A percentile compares a stretch with the other conserved stretches of the same genome.
phyloP scores from a whole-genome alignment of 2,797 vertebrate genomes.

The Phoeniculus purpureus region DNA sequence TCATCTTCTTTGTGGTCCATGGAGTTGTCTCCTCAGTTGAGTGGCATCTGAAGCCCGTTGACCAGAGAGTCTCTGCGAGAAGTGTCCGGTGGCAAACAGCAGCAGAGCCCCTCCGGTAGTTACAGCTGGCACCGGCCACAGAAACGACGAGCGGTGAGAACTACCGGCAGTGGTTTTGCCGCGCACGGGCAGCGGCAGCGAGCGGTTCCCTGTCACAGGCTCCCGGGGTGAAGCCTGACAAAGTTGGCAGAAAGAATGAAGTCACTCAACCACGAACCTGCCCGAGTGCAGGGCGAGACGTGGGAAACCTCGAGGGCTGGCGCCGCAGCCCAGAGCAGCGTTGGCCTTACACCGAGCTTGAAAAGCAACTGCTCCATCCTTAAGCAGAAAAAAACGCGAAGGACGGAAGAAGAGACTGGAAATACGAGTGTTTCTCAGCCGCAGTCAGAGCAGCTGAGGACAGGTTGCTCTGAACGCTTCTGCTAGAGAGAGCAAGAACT shows the following conservation, averaged over 20 bases:
- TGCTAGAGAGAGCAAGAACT: background rate
- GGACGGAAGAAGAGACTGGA: background rate
- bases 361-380: background rate
- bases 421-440: background rate
- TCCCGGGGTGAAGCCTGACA: fast-evolving
- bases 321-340: fast-evolving
- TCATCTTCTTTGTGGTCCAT: background rate
- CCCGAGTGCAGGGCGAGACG: fast-evolving
- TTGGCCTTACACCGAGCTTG: background rate
- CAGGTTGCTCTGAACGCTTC: background rate
- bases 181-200: fast-evolving
- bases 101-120: background rate
- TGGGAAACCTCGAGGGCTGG: background rate
- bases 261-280: fast-evolving
- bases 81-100: background rate
- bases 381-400: background rate
- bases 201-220: fast-evolving
- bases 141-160: fast-evolving
- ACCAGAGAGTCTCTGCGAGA: background rate
- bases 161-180: fast-evolving
- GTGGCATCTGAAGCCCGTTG: background rate
- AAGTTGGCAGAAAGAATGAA: background rate
- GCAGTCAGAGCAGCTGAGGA: background rate
- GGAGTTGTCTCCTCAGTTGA: background rate
- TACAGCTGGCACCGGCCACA: too few relatives aligned